Evolutionary conservation across 2,113 vertebrate genomes (phyloP), one percentile per base, ranked within the genome.

Genomic region (Ia io): DNA sequence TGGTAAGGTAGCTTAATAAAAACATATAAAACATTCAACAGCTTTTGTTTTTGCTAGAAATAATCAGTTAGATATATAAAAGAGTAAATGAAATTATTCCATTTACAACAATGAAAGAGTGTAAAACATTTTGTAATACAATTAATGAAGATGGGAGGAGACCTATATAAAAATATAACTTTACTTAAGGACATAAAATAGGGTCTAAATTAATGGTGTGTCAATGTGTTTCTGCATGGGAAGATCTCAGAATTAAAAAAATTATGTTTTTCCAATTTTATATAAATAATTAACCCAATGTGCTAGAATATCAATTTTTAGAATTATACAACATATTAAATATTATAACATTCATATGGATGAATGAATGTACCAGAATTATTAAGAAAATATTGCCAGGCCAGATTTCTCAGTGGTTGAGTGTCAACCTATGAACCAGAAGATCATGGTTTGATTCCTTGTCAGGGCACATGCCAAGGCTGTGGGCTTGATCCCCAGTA

Each of bases 151-250:
- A 77, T 77, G 11, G 32, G 10, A 92, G 44, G 25, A 23, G 3
- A 65, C 6, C 3, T 92, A 37, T 84, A 56, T 73, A 78, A 95
- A 95, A 87, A 63, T 65, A 71, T 67, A 82, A 67, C 83, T 86
- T 87, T 78, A 73, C 59, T 22, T 2, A 87, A 79, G 22, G 32
- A 87, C 13, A 28, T 73, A 22, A 78, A 77, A 44, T 69, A 28
- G 61, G 56, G 32, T 71, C 35, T 71, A 77, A 84, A 83, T 71
- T 74, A 85, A 25, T 90, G 22, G 30, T 86, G 51, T n/a, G 2
- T 11, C 9, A 74, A 30, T 32, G 37, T 90, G 51, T 95, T 85
- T 93, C 13, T 74, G 3, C 20, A 56, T 30, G 35, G 53, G n/a
- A 83, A 83, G 30, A 37, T 53, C 44, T 76, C 49, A 87, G 14